Base-by-base conservation (phyloP, 2,797 vertebrate genomes). In the Ceryle rudis region DNA sequence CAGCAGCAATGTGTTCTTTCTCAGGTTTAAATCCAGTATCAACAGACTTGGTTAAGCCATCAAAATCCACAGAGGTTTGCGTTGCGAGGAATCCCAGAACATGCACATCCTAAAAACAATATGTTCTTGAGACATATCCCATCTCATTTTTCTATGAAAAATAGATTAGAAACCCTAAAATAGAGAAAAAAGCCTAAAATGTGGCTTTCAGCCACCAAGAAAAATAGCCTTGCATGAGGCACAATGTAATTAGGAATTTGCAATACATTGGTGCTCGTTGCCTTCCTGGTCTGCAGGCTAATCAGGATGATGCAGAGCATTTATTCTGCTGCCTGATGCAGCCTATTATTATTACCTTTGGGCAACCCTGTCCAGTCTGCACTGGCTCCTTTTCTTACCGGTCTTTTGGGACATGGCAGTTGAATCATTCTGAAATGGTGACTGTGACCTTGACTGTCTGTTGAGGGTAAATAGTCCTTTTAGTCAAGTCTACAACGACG, bases 11-110 rank as follows among this genome's bases (percentile, higher is more conserved):
- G 8, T 44, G 23, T 25, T 89, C 57, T 96, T 90, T 86, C 80
- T 90, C 21, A 64, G 19, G 46, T 93, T 94, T 95, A 93, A 95
- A 90, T 70, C 42, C 35, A 82, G 0, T 70, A 70, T n/a, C 79
- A 89, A 90, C 70, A 85, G 74, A 92, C n/a, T 79, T 79, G 42
- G 13, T 64, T 75, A 92, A 94, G 51, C 26, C 47, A 35, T 86
- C 77, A 60, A 74, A 95, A 93, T 95, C 77, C 64, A 74, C 17
- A 22, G 85, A 52, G 67, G 16, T 91, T 79, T 93, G n/a, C 31
- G 81, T 81, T 94, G 49, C 73, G 79, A 78, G 67, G 86, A 91
- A n/a, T 82, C 49, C 28, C 37, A 89, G 54, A 86, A 81, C 6
- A 28, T 28, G 86, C 8, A 66, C 11, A 70, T 69, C 39, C 35